Evolutionary conservation across 1,140 invertebrate genomes (phyloP).

Genomic region (Cydia strobilella): DNA sequence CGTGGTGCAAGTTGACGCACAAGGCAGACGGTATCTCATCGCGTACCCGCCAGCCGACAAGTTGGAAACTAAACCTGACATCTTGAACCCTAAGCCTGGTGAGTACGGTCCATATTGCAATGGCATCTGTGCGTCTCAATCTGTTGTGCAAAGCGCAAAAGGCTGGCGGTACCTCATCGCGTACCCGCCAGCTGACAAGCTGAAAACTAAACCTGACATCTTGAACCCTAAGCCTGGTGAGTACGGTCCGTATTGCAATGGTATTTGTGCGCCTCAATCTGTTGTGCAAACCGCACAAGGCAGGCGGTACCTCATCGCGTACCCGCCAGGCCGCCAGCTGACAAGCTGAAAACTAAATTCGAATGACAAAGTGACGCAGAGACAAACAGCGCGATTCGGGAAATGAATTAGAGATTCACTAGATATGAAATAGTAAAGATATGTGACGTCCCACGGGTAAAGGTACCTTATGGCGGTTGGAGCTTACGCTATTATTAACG

Average conservation of each 20-base stretch:
- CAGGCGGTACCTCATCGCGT: conserved; percentile 60
- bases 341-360: conserved; percentile 67
- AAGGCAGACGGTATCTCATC: conserved; percentile 64
- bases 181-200: conserved; percentile 65
- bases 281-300: conserved; percentile 69
- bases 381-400: too few species aligned
- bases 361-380: too few species aligned
- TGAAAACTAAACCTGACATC: conserved; percentile 70
- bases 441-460: too few species aligned
- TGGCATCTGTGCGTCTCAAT: conserved; percentile 56
- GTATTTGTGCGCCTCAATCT: conserved; percentile 63
- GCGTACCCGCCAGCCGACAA: conserved; percentile 69
- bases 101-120: conserved; percentile 49
- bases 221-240: conserved; percentile 70
- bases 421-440: too few species aligned
- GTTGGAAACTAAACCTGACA: conserved; percentile 68
- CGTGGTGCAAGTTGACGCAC: conserved; percentile 69
- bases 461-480: too few species aligned
- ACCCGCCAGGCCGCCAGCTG: conserved; percentile 61
- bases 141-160: conserved; percentile 67
- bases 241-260: conserved; percentile 46
- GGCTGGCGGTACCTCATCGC: conserved; percentile 65
- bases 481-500: too few species aligned
- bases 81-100: conserved; percentile 71
- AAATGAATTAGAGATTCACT: too few species aligned